Conservation (phyloP, 2,113 vertebrate species). For the Thamnophis sirtalis region DNA sequence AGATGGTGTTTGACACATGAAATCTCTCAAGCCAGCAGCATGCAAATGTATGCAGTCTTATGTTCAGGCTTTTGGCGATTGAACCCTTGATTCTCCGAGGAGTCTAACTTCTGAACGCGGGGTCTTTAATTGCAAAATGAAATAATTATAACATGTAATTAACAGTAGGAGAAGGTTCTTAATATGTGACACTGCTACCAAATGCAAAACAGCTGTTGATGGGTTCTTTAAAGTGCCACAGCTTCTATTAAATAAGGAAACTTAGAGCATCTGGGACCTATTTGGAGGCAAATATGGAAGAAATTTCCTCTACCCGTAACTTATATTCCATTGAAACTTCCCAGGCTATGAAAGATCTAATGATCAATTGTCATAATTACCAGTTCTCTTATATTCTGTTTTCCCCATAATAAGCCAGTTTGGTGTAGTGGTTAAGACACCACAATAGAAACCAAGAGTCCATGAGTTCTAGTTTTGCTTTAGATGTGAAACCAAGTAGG, state of each 20-base stretch:
- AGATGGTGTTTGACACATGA: too few species aligned
- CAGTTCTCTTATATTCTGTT: not conserved
- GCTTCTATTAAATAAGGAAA: not conserved
- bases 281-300: not conserved
- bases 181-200: not conserved
- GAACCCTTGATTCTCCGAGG: too few species aligned
- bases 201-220: not conserved
- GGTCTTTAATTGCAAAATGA: not conserved
- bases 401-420: not conserved
- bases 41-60: not conserved
- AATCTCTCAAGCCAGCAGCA: not conserved
- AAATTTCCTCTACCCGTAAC: not conserved
- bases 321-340: not conserved
- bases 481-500: not conserved
- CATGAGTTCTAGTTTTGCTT: not conserved
- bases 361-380: not conserved
- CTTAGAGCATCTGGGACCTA: not conserved
- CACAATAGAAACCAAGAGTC: not conserved
- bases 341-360: not conserved
- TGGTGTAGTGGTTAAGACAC: not conserved
- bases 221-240: not conserved
- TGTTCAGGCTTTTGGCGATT: not conserved
- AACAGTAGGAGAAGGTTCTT: not conserved
- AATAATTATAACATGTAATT: not conserved
- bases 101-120: not conserved